A percentile compares a stretch with the other conserved stretches of the same genome.
Evolutionary conservation across 2,888 invertebrate genomes (phyloP).

Genomic region (Synergus itoensis): DNA sequence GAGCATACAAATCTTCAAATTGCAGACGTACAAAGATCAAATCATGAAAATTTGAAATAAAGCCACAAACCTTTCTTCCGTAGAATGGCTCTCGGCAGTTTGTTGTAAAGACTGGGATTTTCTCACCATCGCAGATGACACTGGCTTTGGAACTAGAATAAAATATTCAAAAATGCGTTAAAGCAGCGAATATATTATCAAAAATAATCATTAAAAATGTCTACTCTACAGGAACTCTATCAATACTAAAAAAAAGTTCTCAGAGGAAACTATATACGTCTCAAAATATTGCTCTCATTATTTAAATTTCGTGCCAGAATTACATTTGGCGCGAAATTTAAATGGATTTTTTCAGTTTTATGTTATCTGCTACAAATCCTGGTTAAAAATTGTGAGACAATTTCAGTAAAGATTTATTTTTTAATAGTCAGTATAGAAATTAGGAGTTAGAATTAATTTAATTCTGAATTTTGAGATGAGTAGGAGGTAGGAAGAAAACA

Average conservation of each 20-base stretch:
- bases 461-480: constrained; percentile 26
- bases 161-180: background rate
- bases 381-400: background rate
- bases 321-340: no score
- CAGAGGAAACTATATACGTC: background rate
- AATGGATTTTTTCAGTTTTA: background rate
- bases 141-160: constrained; percentile 75
- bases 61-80: constrained; percentile 72
- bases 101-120: constrained; percentile 77
- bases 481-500: constrained; percentile 36
- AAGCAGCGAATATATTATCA: background rate
- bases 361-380: background rate
- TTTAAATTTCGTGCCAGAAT: background rate
- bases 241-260: background rate
- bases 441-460: background rate
- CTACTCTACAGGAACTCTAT: constrained; percentile 21
- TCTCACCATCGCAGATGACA: constrained; percentile 71
- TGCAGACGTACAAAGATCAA: no score
- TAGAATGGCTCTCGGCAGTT: constrained; percentile 72
- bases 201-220: background rate
- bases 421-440: background rate
- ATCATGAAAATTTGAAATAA: background rate
- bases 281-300: background rate
- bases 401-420: background rate
- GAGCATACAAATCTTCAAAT: background rate